Base-by-base conservation (phyloP, 2,113 vertebrate genomes). In the Anthoscopus minutus region DNA sequence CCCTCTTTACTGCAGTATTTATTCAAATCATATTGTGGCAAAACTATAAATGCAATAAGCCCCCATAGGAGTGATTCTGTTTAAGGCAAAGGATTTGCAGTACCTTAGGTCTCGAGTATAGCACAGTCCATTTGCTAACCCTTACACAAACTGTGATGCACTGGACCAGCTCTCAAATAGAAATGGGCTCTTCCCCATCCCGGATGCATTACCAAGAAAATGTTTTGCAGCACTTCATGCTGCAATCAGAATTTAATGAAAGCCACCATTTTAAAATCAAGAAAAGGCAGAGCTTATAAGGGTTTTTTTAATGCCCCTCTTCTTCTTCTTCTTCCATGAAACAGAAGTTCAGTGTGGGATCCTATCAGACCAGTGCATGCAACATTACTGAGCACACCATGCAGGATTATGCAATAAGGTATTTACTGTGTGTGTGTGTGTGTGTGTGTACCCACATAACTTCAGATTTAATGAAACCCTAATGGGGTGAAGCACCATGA, bases 361-460 rank as follows among this genome's bases (percentile, higher is more conserved):
- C 89, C 62, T 60, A n/a, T n/a, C 62, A 40, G 60, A 35, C 14
- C 17, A 5, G 73, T 66, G 84, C 56, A 17, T 72, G 71, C 53
- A 78, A 44, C 44, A 16, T 89, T 54, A 42, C 78, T 53, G 77
- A 81, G 30, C 28, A 35, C 5, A 15, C 38, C 64, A 40, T 0
- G 6, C 38, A 86, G 83, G 66, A 56, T 96, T 96, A 88, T 44
- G 79, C 92, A 96, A 92, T 78, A 48, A 89, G 7, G n/a, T 67
- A 38, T 85, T 90, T 83, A 60, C 50, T 21, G 19, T 8, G 44
- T 15, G 16, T 27, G 23, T 56, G 45, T 40, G 44, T n/a, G 38
- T 35, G n/a, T 24, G 19, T 38, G 19, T 33, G 42, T 64, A 20
- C 12, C 40, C 28, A 9, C 19, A 33, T 18, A 77, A 51, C 62